A percentile compares a stretch with the other conserved stretches of the same genome.
These are phyloP conservation scores for Akabosia matsudoensis DNA, from an alignment of 1,140 invertebrate species.

Conservation along the genomic window DNA sequence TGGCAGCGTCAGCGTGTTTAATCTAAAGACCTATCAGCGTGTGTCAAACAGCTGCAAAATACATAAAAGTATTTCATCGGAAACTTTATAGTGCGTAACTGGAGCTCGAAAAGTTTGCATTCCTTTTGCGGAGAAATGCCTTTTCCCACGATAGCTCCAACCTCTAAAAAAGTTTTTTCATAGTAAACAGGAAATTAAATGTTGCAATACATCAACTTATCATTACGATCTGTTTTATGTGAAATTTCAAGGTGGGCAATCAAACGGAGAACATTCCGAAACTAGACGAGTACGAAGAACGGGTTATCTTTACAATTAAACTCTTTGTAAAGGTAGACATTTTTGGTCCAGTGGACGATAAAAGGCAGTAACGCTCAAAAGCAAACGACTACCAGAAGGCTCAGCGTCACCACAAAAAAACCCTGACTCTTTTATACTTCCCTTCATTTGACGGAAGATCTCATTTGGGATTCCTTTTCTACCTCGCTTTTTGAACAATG, in stretches of 20 bases:
- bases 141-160: background rate
- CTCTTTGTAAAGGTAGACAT: too few species aligned
- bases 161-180: too few species aligned
- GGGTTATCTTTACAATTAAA: too few species aligned
- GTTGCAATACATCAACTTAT: background rate
- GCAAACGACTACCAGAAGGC: background rate
- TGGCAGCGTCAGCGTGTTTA: too few species aligned
- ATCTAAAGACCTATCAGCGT: too few species aligned
- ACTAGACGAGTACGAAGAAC: too few species aligned
- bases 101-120: too few species aligned
- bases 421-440: too few species aligned
- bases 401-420: background rate
- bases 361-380: background rate
- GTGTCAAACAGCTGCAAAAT: too few species aligned
- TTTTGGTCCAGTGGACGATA: background rate
- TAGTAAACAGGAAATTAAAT: background rate
- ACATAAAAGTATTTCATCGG: too few species aligned
- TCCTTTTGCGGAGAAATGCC: too few species aligned
- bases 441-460: background rate
- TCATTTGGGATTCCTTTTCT: background rate
- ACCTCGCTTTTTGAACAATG: constrained; percentile 7
- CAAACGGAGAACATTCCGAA: background rate
- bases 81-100: too few species aligned
- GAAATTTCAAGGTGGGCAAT: background rate
- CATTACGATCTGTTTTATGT: background rate